Evolutionary conservation across 2,113 vertebrate genomes (phyloP).

Genomic region (Silurus asotus): DNA sequence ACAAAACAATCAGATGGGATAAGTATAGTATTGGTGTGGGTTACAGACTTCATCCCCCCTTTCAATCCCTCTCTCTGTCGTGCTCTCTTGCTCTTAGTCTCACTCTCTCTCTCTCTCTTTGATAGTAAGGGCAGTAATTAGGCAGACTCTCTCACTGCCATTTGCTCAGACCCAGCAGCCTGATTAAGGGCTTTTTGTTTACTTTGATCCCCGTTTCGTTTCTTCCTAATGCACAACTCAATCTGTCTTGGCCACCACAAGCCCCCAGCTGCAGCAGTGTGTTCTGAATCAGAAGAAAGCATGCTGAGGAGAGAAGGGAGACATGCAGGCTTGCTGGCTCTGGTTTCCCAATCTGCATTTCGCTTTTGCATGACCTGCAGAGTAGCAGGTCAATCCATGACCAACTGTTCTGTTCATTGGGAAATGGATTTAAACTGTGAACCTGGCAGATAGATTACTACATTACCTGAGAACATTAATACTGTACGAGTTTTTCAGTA

Average conservation of each 20-base stretch:
- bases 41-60: conserved; percentile 60
- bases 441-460: background rate
- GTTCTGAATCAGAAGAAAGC: conserved; percentile 51
- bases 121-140: conserved; percentile 65
- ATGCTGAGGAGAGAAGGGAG: conserved; percentile 23
- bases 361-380: conserved; percentile 19
- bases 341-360: conserved; percentile 11
- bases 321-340: conserved; percentile 26
- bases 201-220: conserved; percentile 69
- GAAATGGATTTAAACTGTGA: background rate
- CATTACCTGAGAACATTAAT: background rate
- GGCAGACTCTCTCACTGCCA: conserved; percentile 62
- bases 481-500: background rate
- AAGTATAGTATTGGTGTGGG: conserved; percentile 74
- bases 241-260: conserved; percentile 60
- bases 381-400: background rate
- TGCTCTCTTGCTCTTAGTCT: conserved; percentile 46
- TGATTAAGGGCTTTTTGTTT: conserved; percentile 68
- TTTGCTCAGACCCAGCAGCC: conserved; percentile 60
- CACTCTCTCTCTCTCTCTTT: conserved; percentile 49
- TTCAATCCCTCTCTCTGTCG: conserved; percentile 51
- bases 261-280: conserved; percentile 51
- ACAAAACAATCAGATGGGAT: conserved; percentile 74
- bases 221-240: conserved; percentile 58
- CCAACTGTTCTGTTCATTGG: background rate